phyloP scores from a whole-genome alignment of 2,888 invertebrate genomes.

The Yponomeuta plumbellus region DNA sequence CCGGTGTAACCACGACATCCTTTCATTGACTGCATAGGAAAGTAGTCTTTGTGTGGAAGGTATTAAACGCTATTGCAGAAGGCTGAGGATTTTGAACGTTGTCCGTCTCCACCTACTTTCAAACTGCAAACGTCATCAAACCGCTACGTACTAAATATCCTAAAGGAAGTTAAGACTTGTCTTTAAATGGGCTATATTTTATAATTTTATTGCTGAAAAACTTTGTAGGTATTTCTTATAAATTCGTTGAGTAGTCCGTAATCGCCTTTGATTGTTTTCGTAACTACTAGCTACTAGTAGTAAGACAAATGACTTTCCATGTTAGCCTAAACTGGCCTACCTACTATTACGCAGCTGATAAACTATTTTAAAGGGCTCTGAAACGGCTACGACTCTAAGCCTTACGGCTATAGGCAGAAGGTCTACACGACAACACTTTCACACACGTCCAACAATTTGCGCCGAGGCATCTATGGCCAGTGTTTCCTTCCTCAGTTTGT shows the following conservation, averaged over 20 bases:
- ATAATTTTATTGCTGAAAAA: no score
- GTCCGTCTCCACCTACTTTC: constrained; percentile 37
- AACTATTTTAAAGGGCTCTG: no score
- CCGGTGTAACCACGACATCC: background rate
- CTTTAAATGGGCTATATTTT: no score
- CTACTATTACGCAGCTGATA: no score
- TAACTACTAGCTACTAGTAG: no score
- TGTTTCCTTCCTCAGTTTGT: constrained; percentile 41
- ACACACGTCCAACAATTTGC: background rate
- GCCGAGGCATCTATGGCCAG: background rate
- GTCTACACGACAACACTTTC: background rate
- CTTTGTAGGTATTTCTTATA: no score
- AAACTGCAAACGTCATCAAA: constrained; percentile 25
- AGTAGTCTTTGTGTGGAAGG: background rate
- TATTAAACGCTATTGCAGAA: background rate
- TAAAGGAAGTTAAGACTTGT: no score
- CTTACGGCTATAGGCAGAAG: background rate
- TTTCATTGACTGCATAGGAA: background rate
- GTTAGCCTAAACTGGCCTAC: no score
- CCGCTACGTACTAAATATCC: constrained; percentile 27
- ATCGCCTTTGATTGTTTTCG: no score
- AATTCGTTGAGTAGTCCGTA: no score
- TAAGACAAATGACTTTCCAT: no score
- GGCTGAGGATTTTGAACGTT: background rate
- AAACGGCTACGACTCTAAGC: background rate